phyloP scores from a whole-genome alignment of 2,888 invertebrate genomes.

The Diarsia brunnea region DNA sequence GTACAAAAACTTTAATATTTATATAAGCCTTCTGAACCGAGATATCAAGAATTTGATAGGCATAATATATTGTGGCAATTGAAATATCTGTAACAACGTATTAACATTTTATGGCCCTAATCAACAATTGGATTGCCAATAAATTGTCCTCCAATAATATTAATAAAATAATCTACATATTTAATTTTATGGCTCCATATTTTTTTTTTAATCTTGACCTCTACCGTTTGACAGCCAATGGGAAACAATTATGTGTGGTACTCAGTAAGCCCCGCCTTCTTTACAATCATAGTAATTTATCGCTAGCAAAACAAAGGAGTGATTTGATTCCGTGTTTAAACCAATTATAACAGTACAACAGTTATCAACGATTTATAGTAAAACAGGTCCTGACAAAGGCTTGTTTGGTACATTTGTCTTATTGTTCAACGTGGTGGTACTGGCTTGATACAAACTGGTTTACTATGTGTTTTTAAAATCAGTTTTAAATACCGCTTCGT shows the following conservation, averaged over 20 bases:
- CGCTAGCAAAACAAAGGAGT: conserved; percentile 51
- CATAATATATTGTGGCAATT: background rate
- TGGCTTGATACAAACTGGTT: conserved; percentile 50
- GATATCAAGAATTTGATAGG: background rate
- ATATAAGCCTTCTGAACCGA: conserved; percentile 14
- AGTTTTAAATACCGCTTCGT: background rate
- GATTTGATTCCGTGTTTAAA: conserved; percentile 45
- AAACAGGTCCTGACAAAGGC: conserved; percentile 60
- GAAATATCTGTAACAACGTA: background rate
- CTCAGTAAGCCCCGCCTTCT: conserved; percentile 22
- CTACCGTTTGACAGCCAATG: conserved; percentile 3
- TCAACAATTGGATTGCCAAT: conserved; percentile 13
- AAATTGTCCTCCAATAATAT: conserved; percentile 3
- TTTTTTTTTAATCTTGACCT: conserved; percentile 11
- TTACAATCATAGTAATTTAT: conserved; percentile 32
- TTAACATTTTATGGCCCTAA: conserved; percentile 9
- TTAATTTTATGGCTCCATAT: background rate
- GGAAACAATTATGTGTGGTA: conserved; percentile 15
- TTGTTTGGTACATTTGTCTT: conserved; percentile 48
- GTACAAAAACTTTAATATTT: conserved; percentile 14
- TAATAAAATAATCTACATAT: conserved; percentile 12
- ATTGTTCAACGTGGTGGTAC: conserved; percentile 26
- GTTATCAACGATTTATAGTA: conserved; percentile 55
- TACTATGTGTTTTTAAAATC: conserved; percentile 15
- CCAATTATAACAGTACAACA: conserved; percentile 56